Percentiles rank a stretch among this genome's conserved stretches.
Conservation (phyloP, 2,888 invertebrate species). For the Macroteleia sp. region DNA sequence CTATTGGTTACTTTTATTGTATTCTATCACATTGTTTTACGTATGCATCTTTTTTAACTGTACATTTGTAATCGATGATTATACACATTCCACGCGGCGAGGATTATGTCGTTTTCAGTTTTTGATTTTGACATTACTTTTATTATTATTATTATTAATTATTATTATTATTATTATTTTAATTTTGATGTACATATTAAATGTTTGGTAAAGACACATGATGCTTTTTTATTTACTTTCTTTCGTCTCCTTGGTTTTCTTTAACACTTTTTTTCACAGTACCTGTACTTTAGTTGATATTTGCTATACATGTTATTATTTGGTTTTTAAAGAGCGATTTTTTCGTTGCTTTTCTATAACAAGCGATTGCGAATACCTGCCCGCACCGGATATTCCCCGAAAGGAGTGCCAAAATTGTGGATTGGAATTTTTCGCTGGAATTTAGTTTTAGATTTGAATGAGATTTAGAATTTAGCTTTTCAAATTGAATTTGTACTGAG, state of each 20-base stretch:
- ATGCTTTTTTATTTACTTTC: conserved; percentile 8
- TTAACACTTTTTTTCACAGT: no score
- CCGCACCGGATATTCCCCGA: conserved; percentile 69
- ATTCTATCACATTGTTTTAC: conserved; percentile 14
- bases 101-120: conserved; percentile 26
- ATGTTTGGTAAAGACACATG: conserved; percentile 34
- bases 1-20: conserved; percentile 24
- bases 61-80: conserved; percentile 45
- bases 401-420: conserved; percentile 26
- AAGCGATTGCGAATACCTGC: conserved; percentile 65
- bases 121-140: conserved; percentile 28
- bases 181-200: conserved; percentile 50
- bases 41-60: conserved; percentile 41
- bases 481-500: not conserved
- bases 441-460: not conserved
- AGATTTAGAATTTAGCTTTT: not conserved
- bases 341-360: conserved; percentile 29
- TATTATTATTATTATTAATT: conserved; percentile 38
- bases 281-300: no score
- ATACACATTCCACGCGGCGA: conserved; percentile 50
- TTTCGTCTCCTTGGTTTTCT: not conserved
- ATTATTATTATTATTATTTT: no score
- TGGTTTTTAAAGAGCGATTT: not conserved
- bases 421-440: not conserved
- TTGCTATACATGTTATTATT: no score